Evolutionary conservation across 1,140 invertebrate species (phyloP), one percentile per base, ranked within the genome.

Genomic region (Drosophila grimshawi): DNA sequence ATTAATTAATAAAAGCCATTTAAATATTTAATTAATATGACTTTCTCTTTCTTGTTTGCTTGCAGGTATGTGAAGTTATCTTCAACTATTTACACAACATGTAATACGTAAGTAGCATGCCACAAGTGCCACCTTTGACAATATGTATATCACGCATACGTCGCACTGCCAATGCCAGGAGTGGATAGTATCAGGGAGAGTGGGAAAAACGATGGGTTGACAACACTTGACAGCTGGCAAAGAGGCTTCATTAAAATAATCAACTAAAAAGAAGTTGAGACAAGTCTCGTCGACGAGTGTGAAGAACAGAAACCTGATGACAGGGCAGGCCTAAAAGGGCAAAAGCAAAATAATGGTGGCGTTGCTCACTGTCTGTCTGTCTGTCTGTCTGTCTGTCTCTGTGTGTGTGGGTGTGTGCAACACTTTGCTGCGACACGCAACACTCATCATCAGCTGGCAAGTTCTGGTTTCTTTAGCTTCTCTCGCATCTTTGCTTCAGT

Each of bases 241-340:
- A 71, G 78, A 80, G 69, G 73, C 67, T 81, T 81, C 78, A 81
- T 81, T 82, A 82, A 75, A 78, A 82, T 78, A 76, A 82, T 81
- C 75, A 82, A 62, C 76, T 76, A 71, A 53, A 67, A 66, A 53
- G 79, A 52, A 52, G 59, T 49, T 59, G 46, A 37, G 46, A 80
- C 43, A 63, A 74, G 63, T 65, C 19, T 19, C 19, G 19, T 19
- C 43, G 27, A 39, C n/a, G 45, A 62, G 43, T 43, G 45, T 60
- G 62, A 75, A 49, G 64, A 62, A 55, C 57, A 68, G 60, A 63
- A 71, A 77, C 56, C 32, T 57, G 52, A 49, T 67, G 48, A 69
- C 11, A 53, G 57, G 48, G 51, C 55, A 55, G 57, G 37, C 29
- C 29, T 29, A 69, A 60, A 61, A 70, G 43, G 51, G 39, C 39